Evolutionary conservation across 2,888 invertebrate genomes (phyloP), one percentile per base, ranked within the genome.

Genomic region (Eumacrocentrus americanus): DNA sequence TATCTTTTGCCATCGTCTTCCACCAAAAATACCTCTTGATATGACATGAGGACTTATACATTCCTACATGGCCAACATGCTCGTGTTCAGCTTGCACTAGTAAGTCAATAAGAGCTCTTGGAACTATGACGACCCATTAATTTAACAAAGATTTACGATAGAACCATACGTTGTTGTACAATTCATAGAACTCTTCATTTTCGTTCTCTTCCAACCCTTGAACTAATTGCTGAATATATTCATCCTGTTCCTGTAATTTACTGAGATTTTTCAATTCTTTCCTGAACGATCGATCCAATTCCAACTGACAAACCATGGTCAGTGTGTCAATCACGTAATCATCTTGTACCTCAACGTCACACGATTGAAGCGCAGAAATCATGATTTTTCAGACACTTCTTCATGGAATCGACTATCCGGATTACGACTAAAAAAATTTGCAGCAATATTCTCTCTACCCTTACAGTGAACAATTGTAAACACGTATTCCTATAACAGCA

Each of bases 391-490:
- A 64, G 63, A 60, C 61, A 66, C 2, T 73, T 40, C 2, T 70
- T 72, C 5, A 72, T 57, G 2, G 66, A 58, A 58, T 74, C 65
- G n/a, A n/a, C n/a, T n/a, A n/a, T n/a, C n/a, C n/a, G n/a, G n/a
- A n/a, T n/a, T n/a, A n/a, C n/a, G n/a, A n/a, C n/a, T n/a, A n/a
- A n/a, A n/a, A n/a, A n/a, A n/a, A n/a, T n/a, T n/a, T n/a, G n/a
- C n/a, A n/a, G 6, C 64, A 0, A 69, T 16, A 53, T 73, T 74
- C 1, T 72, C 68, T 0, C 18, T 47, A 0, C 72, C 75, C 6
- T 50, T 58, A 46, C 67, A 57, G 37, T 71, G 58, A 20, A 63
- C 60, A 1, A 72, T 35, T 0, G 12, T 55, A 18, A 29, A 29
- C 29, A 29, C 53, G 48, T 65, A 73, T 48, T 67, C 67, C 25